Conservation (phyloP, 2,797 vertebrate species). For the Characodon lateralis region DNA sequence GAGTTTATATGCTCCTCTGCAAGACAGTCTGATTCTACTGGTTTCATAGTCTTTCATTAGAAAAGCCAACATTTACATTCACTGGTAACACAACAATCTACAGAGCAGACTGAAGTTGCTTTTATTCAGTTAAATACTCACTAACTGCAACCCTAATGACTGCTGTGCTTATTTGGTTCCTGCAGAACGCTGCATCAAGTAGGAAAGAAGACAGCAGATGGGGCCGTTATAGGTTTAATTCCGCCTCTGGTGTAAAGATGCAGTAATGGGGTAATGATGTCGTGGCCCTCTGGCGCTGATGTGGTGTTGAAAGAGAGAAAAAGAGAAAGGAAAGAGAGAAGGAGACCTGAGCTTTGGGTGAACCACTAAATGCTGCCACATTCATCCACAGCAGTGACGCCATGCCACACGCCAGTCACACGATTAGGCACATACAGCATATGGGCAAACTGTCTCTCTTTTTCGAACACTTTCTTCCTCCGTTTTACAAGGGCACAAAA, state of each 20-base stretch:
- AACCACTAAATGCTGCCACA: slow-evolving; percentile 81
- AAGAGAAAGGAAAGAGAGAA: slow-evolving; percentile 63
- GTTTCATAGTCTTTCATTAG: slow-evolving; percentile 41
- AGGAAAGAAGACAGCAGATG: slow-evolving; percentile 58
- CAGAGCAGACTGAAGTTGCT: slow-evolving; percentile 51
- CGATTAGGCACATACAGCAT: slow-evolving; percentile 35
- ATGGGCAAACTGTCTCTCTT: background rate
- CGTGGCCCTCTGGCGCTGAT: slow-evolving; percentile 67
- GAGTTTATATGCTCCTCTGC: slow-evolving; percentile 14
- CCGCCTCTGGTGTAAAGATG: slow-evolving; percentile 49
- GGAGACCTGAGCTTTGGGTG: slow-evolving; percentile 67
- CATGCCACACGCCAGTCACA: slow-evolving; percentile 70
- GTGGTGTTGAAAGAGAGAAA: slow-evolving; percentile 72
- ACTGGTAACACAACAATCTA: slow-evolving; percentile 23
- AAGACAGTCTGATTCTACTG: slow-evolving; percentile 22
- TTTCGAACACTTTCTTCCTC: background rate
- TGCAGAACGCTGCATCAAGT: slow-evolving; percentile 40
- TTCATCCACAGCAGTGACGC: slow-evolving; percentile 70
- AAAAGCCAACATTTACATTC: slow-evolving; percentile 45
- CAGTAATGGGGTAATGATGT: slow-evolving; percentile 73
- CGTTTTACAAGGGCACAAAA: slow-evolving; percentile 14
- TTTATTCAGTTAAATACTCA: slow-evolving; percentile 69
- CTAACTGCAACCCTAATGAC: slow-evolving; percentile 68
- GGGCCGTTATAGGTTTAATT: slow-evolving; percentile 48
- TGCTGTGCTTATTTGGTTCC: slow-evolving; percentile 69